Evolutionary conservation across 2,888 invertebrate species (phyloP), one percentile per base, ranked within the genome.

Genomic region (Drosophila imparisetae): DNA sequence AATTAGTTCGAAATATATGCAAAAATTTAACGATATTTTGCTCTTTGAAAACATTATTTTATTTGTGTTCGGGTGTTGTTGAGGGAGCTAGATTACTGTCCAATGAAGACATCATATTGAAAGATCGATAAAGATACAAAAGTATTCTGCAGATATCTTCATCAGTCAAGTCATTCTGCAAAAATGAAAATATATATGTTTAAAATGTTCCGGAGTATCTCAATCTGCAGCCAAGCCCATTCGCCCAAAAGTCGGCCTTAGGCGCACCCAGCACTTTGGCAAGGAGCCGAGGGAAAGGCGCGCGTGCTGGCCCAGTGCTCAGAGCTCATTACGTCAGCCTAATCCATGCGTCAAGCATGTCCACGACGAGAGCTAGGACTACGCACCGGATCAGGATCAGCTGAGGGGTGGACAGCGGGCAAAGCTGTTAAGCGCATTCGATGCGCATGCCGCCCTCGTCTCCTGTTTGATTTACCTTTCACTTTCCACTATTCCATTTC

Each of bases 391-490:
- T 45, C 52, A 21, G 24, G 30, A 5, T 52, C 30, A 13, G 29
- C 6, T n/a, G 49, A 29, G 48, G 36, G 24, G 55, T 61, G 45
- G 34, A 45, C 21, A 38, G 52, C 38, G 72, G 53, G 72, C 65
- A 82, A 83, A 84, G 85, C 86, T 85, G 87, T 75, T 87, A 87
- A 86, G 86, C 86, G 61, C 81, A 83, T 86, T 87, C 72, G 86
- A 61, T 63, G 82, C 87, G 87, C 87, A 82, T 87, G 86, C 79
- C 73, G 67, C 78, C 75, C 66, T 62, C 62, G 59, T 63, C 72
- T 66, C 60, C 60, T 57, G 34, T 21, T 59, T 54, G 42, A 30
- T 48, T 63, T 49, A 45, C 15, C 54, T 53, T 53, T 50, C 38
- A 38, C 55, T 38, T 36, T 24, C n/a, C 45, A 24, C 24, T 45